Evolutionary conservation across 1,140 invertebrate species (phyloP).

Genomic region (Amphibalanus amphitrite): DNA sequence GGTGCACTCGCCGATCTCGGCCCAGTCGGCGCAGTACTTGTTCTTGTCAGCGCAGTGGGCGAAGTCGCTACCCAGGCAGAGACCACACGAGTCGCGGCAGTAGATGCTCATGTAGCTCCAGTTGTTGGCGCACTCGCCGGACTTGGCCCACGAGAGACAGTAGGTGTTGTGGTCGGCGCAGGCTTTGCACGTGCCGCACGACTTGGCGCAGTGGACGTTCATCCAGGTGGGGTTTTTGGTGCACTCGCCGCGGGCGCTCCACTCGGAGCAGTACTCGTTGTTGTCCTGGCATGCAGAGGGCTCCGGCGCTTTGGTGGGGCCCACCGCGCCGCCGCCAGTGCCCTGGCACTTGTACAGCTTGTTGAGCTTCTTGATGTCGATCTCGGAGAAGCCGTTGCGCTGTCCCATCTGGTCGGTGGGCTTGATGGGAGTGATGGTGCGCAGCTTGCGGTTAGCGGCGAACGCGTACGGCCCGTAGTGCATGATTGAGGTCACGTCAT

Average conservation of each 20-base stretch:
- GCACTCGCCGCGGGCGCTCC: not conserved
- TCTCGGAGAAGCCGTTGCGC: conserved; percentile 25
- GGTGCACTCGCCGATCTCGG: conserved; percentile 7
- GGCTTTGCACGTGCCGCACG: conserved; percentile 24
- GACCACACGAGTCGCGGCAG: not conserved
- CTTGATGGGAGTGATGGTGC: conserved; percentile 26
- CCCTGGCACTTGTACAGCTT: conserved; percentile 27
- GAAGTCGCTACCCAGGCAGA: not conserved
- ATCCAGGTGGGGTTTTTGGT: not conserved
- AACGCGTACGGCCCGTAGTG: conserved; percentile 32
- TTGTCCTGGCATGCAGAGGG: conserved; percentile 18
- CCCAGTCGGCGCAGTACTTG: conserved; percentile 10
- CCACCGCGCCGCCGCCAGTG: conserved; percentile 8
- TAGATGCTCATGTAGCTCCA: not conserved
- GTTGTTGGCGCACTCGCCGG: no score
- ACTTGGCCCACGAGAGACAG: not conserved
- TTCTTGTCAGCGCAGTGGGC: conserved; percentile 4
- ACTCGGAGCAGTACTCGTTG: conserved; percentile 6
- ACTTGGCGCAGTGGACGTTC: conserved; percentile 21
- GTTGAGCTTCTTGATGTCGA: conserved; percentile 30
- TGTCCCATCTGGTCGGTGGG: conserved; percentile 26
- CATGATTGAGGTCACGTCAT: conserved; percentile 32
- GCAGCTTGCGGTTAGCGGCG: conserved; percentile 22
- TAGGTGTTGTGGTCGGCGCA: not conserved
- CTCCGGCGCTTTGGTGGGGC: conserved; percentile 10